A percentile compares a stretch with the other conserved stretches of the same genome.
Conservation (phyloP, 2,888 invertebrate species). For the Microchrysa polita region DNA sequence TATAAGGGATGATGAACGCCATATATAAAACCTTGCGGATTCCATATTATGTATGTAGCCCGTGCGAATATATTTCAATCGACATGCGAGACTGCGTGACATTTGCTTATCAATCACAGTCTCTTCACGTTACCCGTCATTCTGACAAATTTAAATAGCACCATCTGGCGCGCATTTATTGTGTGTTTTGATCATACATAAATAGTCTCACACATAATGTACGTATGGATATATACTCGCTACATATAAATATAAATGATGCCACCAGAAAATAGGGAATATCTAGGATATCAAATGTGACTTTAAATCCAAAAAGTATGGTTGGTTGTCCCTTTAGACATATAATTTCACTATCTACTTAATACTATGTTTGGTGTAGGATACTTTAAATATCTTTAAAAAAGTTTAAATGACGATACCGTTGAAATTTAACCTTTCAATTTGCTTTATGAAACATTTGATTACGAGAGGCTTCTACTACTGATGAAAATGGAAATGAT, state of each 20-base stretch:
- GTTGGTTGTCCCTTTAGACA: neutral
- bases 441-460: too few species aligned
- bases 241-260: conserved; percentile 9
- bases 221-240: too few species aligned
- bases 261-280: neutral
- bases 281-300: conserved; percentile 6
- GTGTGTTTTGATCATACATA: neutral
- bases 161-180: conserved; percentile 48
- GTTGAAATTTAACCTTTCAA: too few species aligned
- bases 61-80: conserved; percentile 50
- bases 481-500: too few species aligned
- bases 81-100: conserved; percentile 55
- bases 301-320: conserved; percentile 3
- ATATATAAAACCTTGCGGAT: conserved; percentile 21
- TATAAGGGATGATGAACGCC: conserved; percentile 3
- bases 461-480: too few species aligned
- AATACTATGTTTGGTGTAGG: too few species aligned
- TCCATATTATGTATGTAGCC: too few species aligned
- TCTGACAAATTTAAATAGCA: conserved; percentile 53
- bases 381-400: too few species aligned
- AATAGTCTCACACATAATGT: too few species aligned
- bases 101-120: conserved; percentile 54
- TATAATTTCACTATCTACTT: too few species aligned
- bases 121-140: conserved; percentile 46
- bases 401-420: too few species aligned